Percentiles rank a stretch among this genome's conserved stretches.
phyloP scores from a whole-genome alignment of 1,140 invertebrate genomes.

The Protaetia brevitarsis region DNA sequence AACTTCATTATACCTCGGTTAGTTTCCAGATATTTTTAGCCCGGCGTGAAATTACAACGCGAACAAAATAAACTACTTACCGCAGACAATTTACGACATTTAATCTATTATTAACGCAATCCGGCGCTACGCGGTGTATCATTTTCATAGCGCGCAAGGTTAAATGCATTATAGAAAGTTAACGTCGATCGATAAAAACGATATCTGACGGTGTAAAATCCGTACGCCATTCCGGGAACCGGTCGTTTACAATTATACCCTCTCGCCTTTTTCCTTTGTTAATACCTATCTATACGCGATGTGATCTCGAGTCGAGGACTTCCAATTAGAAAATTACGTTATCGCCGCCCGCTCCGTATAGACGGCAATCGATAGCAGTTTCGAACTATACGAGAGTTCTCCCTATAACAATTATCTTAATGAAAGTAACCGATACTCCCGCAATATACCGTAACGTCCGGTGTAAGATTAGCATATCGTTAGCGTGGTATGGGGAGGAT shows the following conservation, averaged over 20 bases:
- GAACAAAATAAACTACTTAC: neutral
- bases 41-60: too few relatives aligned
- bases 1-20: too few relatives aligned
- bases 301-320: slow-evolving; percentile 4
- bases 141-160: neutral
- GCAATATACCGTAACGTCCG: slow-evolving; percentile 11
- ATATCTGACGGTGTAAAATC: neutral
- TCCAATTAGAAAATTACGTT: slow-evolving; percentile 18
- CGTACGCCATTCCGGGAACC: neutral
- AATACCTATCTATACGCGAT: too few relatives aligned
- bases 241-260: neutral
- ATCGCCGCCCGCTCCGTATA: neutral
- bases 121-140: neutral
- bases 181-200: neutral
- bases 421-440: slow-evolving; percentile 26
- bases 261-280: neutral
- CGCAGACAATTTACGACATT: slow-evolving; percentile 1
- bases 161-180: slow-evolving; percentile 1
- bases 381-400: slow-evolving; percentile 5
- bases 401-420: slow-evolving; percentile 27
- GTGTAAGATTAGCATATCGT: slow-evolving; percentile 23
- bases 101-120: neutral
- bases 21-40: too few relatives aligned
- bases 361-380: slow-evolving; percentile 19
- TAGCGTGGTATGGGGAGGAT: slow-evolving; percentile 13